phyloP scores from a whole-genome alignment of 2,888 invertebrate genomes.

The Dendrolimus pini region DNA sequence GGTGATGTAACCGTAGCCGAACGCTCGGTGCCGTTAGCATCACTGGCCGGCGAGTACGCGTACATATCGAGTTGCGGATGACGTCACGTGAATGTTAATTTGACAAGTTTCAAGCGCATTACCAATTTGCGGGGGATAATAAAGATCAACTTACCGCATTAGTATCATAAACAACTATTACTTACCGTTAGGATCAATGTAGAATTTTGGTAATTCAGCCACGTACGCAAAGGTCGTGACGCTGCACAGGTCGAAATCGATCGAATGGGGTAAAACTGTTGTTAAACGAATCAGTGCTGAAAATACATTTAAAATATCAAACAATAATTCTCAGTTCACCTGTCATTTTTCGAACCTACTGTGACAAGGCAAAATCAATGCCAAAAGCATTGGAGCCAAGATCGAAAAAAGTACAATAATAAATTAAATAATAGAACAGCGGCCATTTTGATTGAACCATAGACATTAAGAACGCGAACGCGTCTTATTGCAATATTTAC shows the following conservation, averaged over 20 bases:
- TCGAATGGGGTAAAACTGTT: constrained; percentile 21
- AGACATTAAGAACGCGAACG: background rate
- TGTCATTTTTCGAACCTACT: background rate
- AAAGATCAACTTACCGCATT: no score
- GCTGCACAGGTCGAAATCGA: constrained; percentile 34
- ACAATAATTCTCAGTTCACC: background rate
- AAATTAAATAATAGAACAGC: background rate
- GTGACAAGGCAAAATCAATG: no score
- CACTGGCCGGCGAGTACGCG: no score
- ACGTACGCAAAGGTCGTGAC: constrained; percentile 42
- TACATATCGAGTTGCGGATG: no score
- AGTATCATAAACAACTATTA: background rate
- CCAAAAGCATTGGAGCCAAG: background rate
- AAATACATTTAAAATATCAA: constrained; percentile 3
- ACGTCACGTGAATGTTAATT: no score
- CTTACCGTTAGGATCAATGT: constrained; percentile 42
- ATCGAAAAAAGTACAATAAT: background rate
- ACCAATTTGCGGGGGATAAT: no score
- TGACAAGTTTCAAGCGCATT: no score
- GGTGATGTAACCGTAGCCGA: no score
- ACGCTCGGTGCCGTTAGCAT: no score
- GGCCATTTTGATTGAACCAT: background rate
- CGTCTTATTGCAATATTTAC: no score
- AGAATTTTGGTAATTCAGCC: constrained; percentile 33
- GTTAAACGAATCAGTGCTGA: constrained; percentile 47